Base-by-base conservation (phyloP, 2,113 vertebrate genomes). In the Laticauda laticaudata region DNA sequence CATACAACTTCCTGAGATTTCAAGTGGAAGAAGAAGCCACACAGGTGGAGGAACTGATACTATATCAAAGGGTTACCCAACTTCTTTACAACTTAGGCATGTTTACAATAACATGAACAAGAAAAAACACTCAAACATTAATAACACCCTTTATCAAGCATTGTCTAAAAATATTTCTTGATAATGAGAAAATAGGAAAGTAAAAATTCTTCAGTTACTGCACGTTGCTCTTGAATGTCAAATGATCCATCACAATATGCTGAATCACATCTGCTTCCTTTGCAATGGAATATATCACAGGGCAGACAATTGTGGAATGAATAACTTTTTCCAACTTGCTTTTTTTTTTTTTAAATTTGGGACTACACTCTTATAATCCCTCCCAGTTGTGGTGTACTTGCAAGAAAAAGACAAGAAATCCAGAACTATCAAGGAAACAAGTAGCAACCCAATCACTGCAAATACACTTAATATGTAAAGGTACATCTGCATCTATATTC, bases 211-310 rank as follows among this genome's bases (percentile, higher is more conserved):
- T 57, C 48, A 14, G 48, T 93, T 93, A 59, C 75, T 26, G 69
- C 69, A 61, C 9, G 10, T 75, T 85, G 14, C 90, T 89, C n/a
- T 43, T 21, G 21, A 53, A 21, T 86, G 89, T 93, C 92, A 93
- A 90, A 39, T 93, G 89, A 87, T 90, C 92, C 14, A 90, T 90
- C 81, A 93, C 88, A 87, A 53, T 90, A 14, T 87, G 88, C 23
- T 90, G 88, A 93, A 87, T 93, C 89, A 87, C 39, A 81, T 43
- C n/a, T 61, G 45, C 75, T 51, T 64, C 56, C 56, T 29, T 90
- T 24, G 15, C 24, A 92, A 23, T 24, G 29, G n/a, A 75, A 69
- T 51, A 87, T 5, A 21, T 12, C 24, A 81, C 34, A 55, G 29
- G 14, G 21, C 12, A 34, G 23, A 21, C 39, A 39, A 15, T 43